phyloP scores from a whole-genome alignment of 2,888 invertebrate species.

The Pyrocoelia pectoralis region DNA sequence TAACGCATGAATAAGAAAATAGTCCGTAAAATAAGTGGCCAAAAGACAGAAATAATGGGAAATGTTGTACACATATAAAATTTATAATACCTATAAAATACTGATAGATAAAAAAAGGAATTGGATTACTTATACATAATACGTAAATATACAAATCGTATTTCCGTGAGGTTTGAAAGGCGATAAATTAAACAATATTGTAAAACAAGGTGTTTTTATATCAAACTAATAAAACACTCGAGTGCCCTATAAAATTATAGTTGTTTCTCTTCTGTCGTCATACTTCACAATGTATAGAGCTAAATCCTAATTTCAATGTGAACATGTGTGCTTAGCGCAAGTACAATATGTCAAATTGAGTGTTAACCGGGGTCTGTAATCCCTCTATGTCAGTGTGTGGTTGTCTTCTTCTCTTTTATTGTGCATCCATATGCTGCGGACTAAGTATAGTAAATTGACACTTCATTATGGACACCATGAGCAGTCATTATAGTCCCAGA shows the following conservation, averaged over 20 bases:
- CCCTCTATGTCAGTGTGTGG: conserved; percentile 33
- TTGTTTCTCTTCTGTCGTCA: too few species aligned
- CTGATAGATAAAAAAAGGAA: too few species aligned
- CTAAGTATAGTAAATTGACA: conserved; percentile 58
- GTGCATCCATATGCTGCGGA: conserved; percentile 51
- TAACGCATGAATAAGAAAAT: too few species aligned
- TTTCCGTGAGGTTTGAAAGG: too few species aligned
- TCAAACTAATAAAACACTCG: not conserved
- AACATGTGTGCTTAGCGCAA: conserved; percentile 37
- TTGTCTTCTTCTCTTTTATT: conserved; percentile 38
- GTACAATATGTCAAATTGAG: conserved; percentile 61
- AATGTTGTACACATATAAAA: too few species aligned
- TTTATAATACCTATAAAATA: too few species aligned
- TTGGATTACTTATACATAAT: too few species aligned
- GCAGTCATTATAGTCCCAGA: conserved; percentile 54
- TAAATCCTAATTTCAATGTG: conserved; percentile 25
- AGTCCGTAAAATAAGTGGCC: too few species aligned
- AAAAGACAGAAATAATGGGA: too few species aligned
- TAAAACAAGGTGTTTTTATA: too few species aligned
- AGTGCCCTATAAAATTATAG: not conserved
- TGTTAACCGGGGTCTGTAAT: conserved; percentile 53
- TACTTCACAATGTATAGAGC: not conserved
- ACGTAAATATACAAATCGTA: too few species aligned
- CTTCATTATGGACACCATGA: conserved; percentile 59
- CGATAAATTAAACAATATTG: too few species aligned